Conservation (phyloP, 2,888 invertebrate genomes). For the Cosmia pyralina region DNA sequence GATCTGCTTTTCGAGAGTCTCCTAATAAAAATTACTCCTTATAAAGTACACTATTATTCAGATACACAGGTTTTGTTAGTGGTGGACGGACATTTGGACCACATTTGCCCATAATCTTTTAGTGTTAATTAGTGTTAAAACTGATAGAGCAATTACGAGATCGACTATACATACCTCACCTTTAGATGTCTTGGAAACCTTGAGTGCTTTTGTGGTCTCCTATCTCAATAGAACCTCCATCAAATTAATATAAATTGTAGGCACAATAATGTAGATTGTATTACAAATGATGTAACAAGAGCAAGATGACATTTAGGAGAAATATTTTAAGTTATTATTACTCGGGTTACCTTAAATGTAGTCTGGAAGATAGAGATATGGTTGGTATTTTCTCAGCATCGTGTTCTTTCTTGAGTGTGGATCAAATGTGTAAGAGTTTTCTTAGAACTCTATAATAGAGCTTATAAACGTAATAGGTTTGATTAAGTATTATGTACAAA, state of each 20-base stretch:
- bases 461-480: not conserved
- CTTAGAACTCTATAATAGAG: not conserved
- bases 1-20: too few species aligned
- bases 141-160: not conserved
- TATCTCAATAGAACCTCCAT: not conserved
- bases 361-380: constrained; percentile 5
- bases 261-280: constrained; percentile 15
- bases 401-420: constrained; percentile 10
- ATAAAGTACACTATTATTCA: not conserved
- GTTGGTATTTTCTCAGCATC: constrained; percentile 23
- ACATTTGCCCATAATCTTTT: not conserved
- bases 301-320: constrained; percentile 16
- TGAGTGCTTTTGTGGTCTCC: not conserved
- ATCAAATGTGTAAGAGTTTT: constrained; percentile 7
- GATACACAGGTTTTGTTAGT: not conserved
- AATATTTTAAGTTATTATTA: not conserved
- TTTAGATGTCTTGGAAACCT: constrained; percentile 12
- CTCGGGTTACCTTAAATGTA: not conserved
- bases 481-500: not conserved
- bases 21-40: not conserved
- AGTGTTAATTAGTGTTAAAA: not conserved
- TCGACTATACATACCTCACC: not conserved
- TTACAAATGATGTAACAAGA: constrained; percentile 20
- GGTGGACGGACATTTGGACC: not conserved
- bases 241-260: constrained; percentile 21